Conservation (phyloP, 2,888 invertebrate species). For the Penaeus monodon region DNA sequence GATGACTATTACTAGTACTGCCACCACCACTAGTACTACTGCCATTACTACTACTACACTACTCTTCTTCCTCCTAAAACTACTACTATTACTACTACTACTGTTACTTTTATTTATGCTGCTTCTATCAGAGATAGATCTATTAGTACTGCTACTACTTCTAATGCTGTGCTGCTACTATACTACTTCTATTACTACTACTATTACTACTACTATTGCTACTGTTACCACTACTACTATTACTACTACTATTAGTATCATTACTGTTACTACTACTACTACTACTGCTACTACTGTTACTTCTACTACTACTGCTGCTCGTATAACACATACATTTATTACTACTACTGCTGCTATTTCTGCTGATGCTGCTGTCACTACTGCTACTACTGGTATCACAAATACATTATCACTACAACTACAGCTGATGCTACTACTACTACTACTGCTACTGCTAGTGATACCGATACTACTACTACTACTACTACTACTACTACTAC, state of each 20-base stretch:
- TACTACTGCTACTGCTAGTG: conserved; percentile 7
- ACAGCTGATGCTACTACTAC: neutral
- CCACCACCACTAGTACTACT: too few relatives aligned
- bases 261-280: too few relatives aligned
- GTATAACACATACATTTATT: neutral
- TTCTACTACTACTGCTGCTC: neutral
- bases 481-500: neutral
- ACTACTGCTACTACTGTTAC: neutral
- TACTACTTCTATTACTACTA: neutral
- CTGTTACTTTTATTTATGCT: neutral
- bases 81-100: neutral
- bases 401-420: neutral
- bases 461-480: neutral
- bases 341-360: neutral
- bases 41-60: too few relatives aligned
- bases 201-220: too few relatives aligned
- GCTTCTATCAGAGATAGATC: neutral
- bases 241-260: neutral
- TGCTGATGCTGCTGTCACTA: neutral
- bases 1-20: too few relatives aligned
- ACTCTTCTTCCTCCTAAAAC: too few relatives aligned
- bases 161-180: neutral
- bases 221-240: neutral
- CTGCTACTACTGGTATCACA: neutral
- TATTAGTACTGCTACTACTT: neutral